Base-by-base conservation (phyloP, 2,888 invertebrate species). In the Auanema freiburgensis region DNA sequence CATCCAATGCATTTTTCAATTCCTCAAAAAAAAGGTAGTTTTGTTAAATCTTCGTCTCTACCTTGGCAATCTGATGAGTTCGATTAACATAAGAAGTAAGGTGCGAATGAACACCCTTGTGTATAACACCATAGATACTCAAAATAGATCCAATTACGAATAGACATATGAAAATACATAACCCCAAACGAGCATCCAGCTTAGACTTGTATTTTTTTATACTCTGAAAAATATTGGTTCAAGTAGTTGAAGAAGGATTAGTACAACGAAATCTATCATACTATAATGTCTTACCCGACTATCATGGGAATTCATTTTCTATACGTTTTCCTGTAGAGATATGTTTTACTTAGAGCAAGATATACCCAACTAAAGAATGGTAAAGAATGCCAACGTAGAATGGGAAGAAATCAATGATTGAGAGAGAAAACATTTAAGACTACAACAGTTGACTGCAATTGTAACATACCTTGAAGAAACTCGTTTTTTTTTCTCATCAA, bases 131-230 rank as follows among this genome's bases (percentile, higher is more conserved):
- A 63, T 80, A 78, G 55, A 80, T 73, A 67, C 75, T 69, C 46
- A 79, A 63, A 53, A 79, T 74, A 8, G 75, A 72, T 18, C 74
- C 72, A 42, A 79, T 75, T 1, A 74, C 75, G 55, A 75, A 61
- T 8, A 80, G 66, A 62, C 76, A 77, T 25, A 73, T 42, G 2
- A 77, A 69, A 4, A 79, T 62, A 2, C 73, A 74, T 44, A 73
- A 49, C 11, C 79, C 79, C 18, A 80, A 68, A 8, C 79, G 66
- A 44, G 67, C 62, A 61, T 80, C 80, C 24, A 80, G 62, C 57
- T 79, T 79, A 54, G 70, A 66, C 62, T 79, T 79, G 72, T 78
- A 79, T 41, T 76, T 71, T 56, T 79, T 79, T 63, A 79, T 69
- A 44, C 68, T 67, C 79, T 78, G 67, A 57, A 77, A 66, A 4